A percentile compares a stretch with the other conserved stretches of the same genome.
phyloP scores from a whole-genome alignment of 2,888 invertebrate genomes.

The Cataglyphis rosenhaueri region DNA sequence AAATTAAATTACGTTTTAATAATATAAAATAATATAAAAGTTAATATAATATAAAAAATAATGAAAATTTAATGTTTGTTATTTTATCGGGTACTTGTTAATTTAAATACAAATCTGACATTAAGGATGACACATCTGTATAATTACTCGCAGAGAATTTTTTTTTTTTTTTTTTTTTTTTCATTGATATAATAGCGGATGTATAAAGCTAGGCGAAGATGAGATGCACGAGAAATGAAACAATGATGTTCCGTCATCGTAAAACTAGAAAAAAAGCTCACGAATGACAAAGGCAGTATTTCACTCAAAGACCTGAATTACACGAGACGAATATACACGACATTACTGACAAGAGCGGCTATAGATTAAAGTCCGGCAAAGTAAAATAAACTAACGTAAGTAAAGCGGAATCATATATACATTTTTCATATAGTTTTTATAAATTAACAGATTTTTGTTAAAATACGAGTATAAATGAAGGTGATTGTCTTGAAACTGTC shows the following conservation, averaged over 20 bases:
- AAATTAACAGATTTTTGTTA: not conserved
- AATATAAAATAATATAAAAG: too few relatives aligned
- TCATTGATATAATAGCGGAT: too few relatives aligned
- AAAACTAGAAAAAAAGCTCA: conserved; percentile 52
- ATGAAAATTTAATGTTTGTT: not conserved
- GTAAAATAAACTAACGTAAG: not conserved
- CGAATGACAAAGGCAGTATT: conserved; percentile 61
- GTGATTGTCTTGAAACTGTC: not conserved
- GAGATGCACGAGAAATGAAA: conserved; percentile 32
- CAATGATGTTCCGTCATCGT: conserved; percentile 55
- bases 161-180: not conserved
- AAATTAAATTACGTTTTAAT: not conserved
- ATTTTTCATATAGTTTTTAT: not conserved
- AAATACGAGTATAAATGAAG: not conserved
- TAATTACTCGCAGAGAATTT: not conserved
- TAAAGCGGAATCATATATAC: not conserved
- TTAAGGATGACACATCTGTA: not conserved
- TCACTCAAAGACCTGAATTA: conserved; percentile 61
- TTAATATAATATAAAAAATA: not conserved
- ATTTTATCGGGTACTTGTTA: not conserved
- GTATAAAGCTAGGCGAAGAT: not conserved
- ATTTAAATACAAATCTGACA: not conserved
- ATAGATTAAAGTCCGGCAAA: conserved; percentile 15
- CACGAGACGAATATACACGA: conserved; percentile 16
- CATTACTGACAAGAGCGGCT: not conserved